phyloP scores from a whole-genome alignment of 92 coral and sea anemone species.

The Epizoanthus ramosus region DNA sequence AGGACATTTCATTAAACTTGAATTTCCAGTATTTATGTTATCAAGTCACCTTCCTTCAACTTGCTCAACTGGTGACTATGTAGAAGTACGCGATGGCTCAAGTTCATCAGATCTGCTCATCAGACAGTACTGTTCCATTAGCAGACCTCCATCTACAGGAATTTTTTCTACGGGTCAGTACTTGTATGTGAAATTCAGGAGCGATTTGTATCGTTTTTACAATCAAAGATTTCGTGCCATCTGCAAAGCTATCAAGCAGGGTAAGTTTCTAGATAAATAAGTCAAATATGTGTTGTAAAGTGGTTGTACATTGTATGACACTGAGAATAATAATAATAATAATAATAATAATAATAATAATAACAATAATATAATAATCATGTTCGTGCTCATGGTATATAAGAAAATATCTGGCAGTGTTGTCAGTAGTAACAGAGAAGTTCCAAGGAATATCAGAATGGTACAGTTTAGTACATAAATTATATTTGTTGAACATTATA shows the following conservation, averaged over 20 bases:
- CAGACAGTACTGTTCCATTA: background rate
- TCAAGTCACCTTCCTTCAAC: background rate
- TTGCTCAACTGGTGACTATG: background rate
- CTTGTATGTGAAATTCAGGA: slow-evolving; percentile 3
- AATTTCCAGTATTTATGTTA: background rate
- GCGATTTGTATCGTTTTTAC: background rate
- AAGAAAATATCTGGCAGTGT: too few species aligned
- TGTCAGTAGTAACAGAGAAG: too few species aligned
- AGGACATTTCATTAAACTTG: slow-evolving; percentile 11
- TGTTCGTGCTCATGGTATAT: background rate
- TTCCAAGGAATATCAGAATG: too few species aligned
- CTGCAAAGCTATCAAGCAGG: slow-evolving; percentile 6
- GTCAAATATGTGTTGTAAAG: background rate
- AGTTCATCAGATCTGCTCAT: background rate
- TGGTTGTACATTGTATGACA: too few species aligned
- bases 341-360: too few species aligned
- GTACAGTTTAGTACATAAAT: too few species aligned
- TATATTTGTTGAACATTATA: too few species aligned
- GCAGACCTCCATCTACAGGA: background rate
- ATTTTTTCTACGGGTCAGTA: background rate
- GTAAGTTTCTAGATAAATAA: background rate
- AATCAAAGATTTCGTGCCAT: background rate
- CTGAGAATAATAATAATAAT: too few species aligned
- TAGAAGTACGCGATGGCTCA: slow-evolving; percentile 1
- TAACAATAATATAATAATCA: too few species aligned